Base-by-base conservation (phyloP, 1,140 invertebrate genomes). In the Frieseomelitta varia region DNA sequence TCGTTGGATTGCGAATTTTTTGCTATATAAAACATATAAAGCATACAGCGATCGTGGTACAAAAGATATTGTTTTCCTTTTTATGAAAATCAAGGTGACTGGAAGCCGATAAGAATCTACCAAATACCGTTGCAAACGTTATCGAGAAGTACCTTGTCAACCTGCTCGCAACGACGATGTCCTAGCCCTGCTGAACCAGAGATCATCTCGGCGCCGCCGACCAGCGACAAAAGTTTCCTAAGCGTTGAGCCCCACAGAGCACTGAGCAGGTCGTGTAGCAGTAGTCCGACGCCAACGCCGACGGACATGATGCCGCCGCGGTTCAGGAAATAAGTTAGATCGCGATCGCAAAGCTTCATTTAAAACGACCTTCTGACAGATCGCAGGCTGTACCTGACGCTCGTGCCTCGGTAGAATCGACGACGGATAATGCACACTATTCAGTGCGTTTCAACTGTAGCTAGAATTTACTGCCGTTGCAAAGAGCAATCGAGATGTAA, bases 91-190 rank as follows among this genome's bases (percentile, higher is more conserved):
- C 92, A 91, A 34, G 69, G 84, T 27, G 95, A 94, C 19, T 88
- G 87, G 61, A 94, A 95, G 55, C 95, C 95, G 10, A 94, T 96
- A 87, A 93, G 95, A n/a, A 94, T 96, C 53, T 96, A 96, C 80
- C 93, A 95, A 39, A 96, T 96, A 76, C 95, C 95, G 0, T 87
- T 96, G 84, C 93, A 94, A 67, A 95, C 94, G 15, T 88, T 96
- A 12, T 92, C 93, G 55, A 90, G 92, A 47, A 90, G 81, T 61
- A 83, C 85, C 14, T 73, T 89, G 8, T 85, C 90, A 1, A 92
- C 78, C 27, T 91, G 92, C 61, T 88, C 78, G 65, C 91, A 92
- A 47, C 87, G 91, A 27, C 86, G 91, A 17, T 91, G 92, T 58
- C 86, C 90, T 17, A 93, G 93, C 73, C 92, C 91, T 1, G 85